Percentiles rank a stretch among this genome's conserved stretches.
Evolutionary conservation across 1,140 invertebrate genomes (phyloP).

Genomic region (Tetragnatha versicolor): DNA sequence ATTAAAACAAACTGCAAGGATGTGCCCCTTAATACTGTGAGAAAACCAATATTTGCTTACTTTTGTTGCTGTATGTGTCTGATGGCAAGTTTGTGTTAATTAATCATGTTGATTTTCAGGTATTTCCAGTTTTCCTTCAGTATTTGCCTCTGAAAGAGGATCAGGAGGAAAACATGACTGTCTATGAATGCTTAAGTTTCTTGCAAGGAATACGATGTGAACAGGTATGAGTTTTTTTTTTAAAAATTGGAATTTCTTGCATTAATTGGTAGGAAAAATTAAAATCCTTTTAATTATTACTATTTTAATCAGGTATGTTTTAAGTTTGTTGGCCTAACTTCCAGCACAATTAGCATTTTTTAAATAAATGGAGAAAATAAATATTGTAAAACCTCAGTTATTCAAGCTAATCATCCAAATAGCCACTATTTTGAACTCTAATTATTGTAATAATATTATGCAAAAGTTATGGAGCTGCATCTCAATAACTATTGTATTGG

Average conservation of each 20-base stretch:
- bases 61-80: neutral
- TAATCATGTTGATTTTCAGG: slow-evolving; percentile 64
- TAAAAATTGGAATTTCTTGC: neutral
- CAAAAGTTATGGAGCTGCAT: too few species aligned
- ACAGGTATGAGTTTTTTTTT: slow-evolving; percentile 56
- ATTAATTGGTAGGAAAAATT: too few species aligned
- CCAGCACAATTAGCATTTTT: too few species aligned
- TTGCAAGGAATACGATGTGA: slow-evolving; percentile 71
- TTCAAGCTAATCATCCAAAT: too few species aligned
- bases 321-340: too few species aligned
- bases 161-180: slow-evolving; percentile 75
- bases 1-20: slow-evolving; percentile 72
- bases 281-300: too few species aligned
- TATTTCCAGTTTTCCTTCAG: slow-evolving; percentile 76
- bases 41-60: neutral
- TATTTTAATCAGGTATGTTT: too few species aligned
- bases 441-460: too few species aligned
- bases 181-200: slow-evolving; percentile 72
- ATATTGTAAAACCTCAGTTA: too few species aligned
- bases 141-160: slow-evolving; percentile 79
- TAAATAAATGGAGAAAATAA: too few species aligned
- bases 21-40: slow-evolving; percentile 71
- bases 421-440: too few species aligned
- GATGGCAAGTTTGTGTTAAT: neutral
- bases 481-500: too few species aligned